A percentile compares a stretch with the other conserved stretches of the same genome.
These are phyloP conservation scores for Macrobrachium rosenbergii DNA, from an alignment of 1,140 invertebrate species.

Conservation along the genomic window DNA sequence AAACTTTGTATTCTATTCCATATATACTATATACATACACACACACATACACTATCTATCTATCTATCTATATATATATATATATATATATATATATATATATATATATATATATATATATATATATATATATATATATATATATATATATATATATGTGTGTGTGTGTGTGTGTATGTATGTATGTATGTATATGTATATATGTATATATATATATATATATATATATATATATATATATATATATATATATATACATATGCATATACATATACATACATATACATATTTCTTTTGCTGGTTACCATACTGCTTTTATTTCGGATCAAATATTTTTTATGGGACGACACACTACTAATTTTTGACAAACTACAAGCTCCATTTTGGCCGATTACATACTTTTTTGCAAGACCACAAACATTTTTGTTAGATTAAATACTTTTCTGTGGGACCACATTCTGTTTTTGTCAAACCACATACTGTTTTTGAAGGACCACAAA, in stretches of 20 bases:
- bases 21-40: not conserved
- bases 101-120: not conserved
- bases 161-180: not conserved
- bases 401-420: no score
- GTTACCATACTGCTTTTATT: no score
- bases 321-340: no score
- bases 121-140: not conserved
- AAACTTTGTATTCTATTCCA: no score
- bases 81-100: not conserved
- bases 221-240: not conserved
- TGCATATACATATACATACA: not conserved
- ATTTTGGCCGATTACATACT: no score
- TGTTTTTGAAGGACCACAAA: no score
- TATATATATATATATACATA: not conserved
- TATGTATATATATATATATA: not conserved
- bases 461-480: no score
- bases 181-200: not conserved
- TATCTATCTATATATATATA: not conserved
- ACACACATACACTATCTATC: no score
- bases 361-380: no score
- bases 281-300: not conserved
- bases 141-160: slow-evolving; percentile 8
- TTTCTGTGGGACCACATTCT: no score
- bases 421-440: no score
- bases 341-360: no score